A percentile compares a stretch with the other conserved stretches of the same genome.
phyloP scores from a whole-genome alignment of 2,888 invertebrate genomes.

The Hirtodrosophila cameraria region DNA sequence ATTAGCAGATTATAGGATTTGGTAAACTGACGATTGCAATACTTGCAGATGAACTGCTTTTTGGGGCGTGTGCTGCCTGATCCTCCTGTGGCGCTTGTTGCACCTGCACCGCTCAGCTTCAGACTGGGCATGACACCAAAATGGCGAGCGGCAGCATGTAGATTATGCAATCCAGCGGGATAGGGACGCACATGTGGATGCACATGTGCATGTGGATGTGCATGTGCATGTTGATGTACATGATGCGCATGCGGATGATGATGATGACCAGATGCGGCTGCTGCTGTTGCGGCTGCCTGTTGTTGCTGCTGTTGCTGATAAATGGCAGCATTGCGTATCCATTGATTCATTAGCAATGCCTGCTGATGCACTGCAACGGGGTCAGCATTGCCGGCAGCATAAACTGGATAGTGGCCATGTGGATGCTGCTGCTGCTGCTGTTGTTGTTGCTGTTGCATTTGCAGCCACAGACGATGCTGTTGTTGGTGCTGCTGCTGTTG shows the following conservation, averaged over 20 bases:
- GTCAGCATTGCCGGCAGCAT: constrained; percentile 81
- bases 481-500: constrained; percentile 36
- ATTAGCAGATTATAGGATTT: constrained; percentile 99
- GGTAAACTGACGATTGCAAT: constrained; percentile 98
- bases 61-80: constrained; percentile 88
- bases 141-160: constrained; percentile 84
- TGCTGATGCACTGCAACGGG: constrained; percentile 85
- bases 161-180: constrained; percentile 82
- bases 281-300: constrained; percentile 52
- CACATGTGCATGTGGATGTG: constrained; percentile 56
- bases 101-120: constrained; percentile 84
- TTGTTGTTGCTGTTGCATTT: constrained; percentile 59
- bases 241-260: constrained; percentile 49
- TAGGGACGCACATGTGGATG: constrained; percentile 74
- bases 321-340: constrained; percentile 89
- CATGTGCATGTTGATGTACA: constrained; percentile 84
- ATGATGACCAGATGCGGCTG: constrained; percentile 82
- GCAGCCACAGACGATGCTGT: constrained; percentile 55
- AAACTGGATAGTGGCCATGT: constrained; percentile 75
- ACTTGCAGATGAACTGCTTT: constrained; percentile 98
- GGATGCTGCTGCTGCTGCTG: constrained; percentile 68
- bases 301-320: constrained; percentile 85
- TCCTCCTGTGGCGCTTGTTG: constrained; percentile 67
- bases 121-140: constrained; percentile 85
- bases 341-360: constrained; percentile 89